phyloP scores from a whole-genome alignment of 2,888 invertebrate genomes.

The Apodemia zela region DNA sequence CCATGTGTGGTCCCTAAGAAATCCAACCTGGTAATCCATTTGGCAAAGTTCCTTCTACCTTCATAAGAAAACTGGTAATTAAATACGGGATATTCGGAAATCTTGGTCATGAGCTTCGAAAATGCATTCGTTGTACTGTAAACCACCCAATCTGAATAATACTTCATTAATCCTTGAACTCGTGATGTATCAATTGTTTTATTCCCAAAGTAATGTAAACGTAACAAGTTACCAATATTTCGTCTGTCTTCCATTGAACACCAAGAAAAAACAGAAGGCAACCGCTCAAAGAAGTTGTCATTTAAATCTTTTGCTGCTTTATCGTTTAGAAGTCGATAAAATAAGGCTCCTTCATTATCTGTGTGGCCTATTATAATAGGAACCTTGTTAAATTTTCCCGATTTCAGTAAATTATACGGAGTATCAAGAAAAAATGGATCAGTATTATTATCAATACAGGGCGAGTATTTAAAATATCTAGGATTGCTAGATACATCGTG shows the following conservation, averaged over 20 bases:
- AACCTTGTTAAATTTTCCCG: conserved; percentile 56
- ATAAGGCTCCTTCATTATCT: conserved; percentile 57
- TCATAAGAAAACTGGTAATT: conserved; percentile 61
- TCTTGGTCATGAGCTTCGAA: conserved; percentile 45
- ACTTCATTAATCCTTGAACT: conserved; percentile 43
- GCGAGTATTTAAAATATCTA: conserved; percentile 62
- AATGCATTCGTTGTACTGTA: conserved; percentile 52
- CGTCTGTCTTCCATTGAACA: conserved; percentile 47
- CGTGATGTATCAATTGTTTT: conserved; percentile 37
- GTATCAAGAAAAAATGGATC: conserved; percentile 34
- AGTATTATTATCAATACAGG: conserved; percentile 48
- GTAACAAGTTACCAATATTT: conserved; percentile 47
- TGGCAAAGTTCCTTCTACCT: conserved; percentile 59
- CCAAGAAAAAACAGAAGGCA: conserved; percentile 62
- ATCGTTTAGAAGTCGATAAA: conserved; percentile 53
- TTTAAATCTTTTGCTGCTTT: conserved; percentile 49
- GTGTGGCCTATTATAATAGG: conserved; percentile 59
- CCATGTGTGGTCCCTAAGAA: conserved; percentile 55
- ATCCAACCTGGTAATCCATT: conserved; percentile 41
- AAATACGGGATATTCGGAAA: conserved; percentile 53
- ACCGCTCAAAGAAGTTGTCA: conserved; percentile 49
- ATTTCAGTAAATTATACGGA: conserved; percentile 56
- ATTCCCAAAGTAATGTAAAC: conserved; percentile 55
- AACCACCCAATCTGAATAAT: conserved; percentile 62
- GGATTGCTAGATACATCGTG: conserved; percentile 37